Evolutionary conservation across 2,888 invertebrate species (phyloP), one percentile per base, ranked within the genome.

Genomic region (Erebia ligea): DNA sequence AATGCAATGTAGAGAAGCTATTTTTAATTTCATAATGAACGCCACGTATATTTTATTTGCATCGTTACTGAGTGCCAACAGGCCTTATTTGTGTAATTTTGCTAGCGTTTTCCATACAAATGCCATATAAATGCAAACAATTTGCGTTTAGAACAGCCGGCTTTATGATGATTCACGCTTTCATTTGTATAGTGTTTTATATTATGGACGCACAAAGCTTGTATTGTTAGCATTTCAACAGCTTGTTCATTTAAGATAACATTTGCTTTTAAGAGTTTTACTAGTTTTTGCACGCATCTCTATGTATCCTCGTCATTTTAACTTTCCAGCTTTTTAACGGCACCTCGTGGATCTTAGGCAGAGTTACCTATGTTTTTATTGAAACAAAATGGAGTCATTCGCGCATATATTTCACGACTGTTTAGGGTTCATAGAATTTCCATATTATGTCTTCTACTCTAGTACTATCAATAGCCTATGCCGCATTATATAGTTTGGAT

Each of bases 91-190:
- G 70, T 63, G 68, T 66, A 70, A 74, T 70, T 70, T 68, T 58
- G 66, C 70, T 56, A 67, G 61, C 71, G 58, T 68, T 72, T 67
- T 70, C 63, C 63, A 70, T 67, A 72, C 70, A 68, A 70, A 73
- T 70, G 58, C 63, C 63, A 70, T 67, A 72, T 72, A 68, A 70
- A 73, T 70, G 58, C 66, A 66, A 71, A 71, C 73, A 69, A 69
- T 69, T 73, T 56, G 42, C 61, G 65, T 56, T 62, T 65, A 71
- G 68, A 65, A 68, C 62, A 69, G 65, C 57, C 56, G 57, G 57
- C 64, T 68, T 56, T 67, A 59, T 69, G 59, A 69, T 71, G 69
- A 73, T 52, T 69, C 71, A 73, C 34, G 52, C 69, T 48, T 64
- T 50, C 42, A 45, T 68, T 65, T 68, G 66, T 59, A 11, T 45